Evolutionary conservation across 2,888 invertebrate species (phyloP), one percentile per base, ranked within the genome.

Genomic region (Alloplasta piceator): DNA sequence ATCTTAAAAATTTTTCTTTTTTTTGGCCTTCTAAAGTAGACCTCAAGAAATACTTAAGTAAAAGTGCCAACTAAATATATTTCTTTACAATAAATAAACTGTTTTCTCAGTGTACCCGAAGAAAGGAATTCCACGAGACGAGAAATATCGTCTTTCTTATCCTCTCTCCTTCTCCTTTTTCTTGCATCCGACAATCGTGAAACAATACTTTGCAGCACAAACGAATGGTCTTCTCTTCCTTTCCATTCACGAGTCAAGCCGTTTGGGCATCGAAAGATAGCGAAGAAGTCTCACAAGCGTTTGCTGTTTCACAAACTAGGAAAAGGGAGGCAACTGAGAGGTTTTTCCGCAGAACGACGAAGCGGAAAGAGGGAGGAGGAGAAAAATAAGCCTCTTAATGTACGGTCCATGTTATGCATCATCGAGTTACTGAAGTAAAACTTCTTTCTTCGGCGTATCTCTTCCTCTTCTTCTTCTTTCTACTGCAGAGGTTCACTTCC

Each of bases 401-500:
- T 61, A 72, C 61, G 10, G 70, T 71, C 66, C 71, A 67, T 76
- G 71, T 64, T 71, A 58, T 71, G 75, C 60, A 71, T 72, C 76
- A 76, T 72, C 76, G 61, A 50, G 67, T 38, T 26, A 26, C 26
- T 12, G 80, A 72, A 26, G 26, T 26, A 26, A 76, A 43, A 73
- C 41, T 67, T 78, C 73, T 73, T 81, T 73, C 64, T 64, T 73
- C 70, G 38, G 60, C 63, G 43, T 72, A 48, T 61, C 56, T 67
- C 43, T 71, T 70, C 60, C 41, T 73, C 63, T 74, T 67, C 50
- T 50, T 46, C 50, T 58, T 58, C 52, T 67, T 14, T 36, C 43
- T 50, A 58, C 58, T 68, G 66, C 64, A n/a, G n/a, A n/a, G 73
- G 73, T 77, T 75, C 79, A 58, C 74, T 71, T 71, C 70, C 41